These are phyloP conservation scores for Drosophila novamexicana DNA, from an alignment of 1,140 invertebrate species.

Conservation along the genomic window DNA sequence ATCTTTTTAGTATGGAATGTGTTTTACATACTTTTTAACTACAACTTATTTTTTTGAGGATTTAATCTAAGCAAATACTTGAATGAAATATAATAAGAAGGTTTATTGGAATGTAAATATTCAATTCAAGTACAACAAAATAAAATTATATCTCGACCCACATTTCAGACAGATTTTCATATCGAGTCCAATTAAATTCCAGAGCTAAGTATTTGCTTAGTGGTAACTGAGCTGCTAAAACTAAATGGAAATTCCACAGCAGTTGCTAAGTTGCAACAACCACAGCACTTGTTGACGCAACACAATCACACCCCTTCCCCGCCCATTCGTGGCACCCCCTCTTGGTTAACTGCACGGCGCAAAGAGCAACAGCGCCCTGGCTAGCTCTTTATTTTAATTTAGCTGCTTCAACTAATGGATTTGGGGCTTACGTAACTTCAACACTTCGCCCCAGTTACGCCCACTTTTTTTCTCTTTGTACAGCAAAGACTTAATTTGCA, in stretches of 20 bases:
- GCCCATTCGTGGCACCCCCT: background rate
- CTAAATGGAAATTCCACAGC: slow-evolving; percentile 16
- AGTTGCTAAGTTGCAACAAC: slow-evolving; percentile 24
- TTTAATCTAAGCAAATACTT: no score
- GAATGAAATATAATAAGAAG: no score
- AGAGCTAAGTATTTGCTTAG: slow-evolving; percentile 14
- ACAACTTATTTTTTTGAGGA: no score
- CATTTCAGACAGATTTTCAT: background rate
- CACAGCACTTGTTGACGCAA: slow-evolving; percentile 57
- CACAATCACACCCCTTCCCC: background rate
- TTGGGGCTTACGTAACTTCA: slow-evolving; percentile 77
- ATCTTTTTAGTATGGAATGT: background rate
- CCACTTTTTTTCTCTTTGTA: slow-evolving; percentile 22
- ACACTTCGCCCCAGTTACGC: slow-evolving; percentile 56
- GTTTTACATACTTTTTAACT: background rate
- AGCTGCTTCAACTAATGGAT: slow-evolving; percentile 78
- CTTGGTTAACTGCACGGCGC: slow-evolving; percentile 15
- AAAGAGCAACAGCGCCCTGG: slow-evolving; percentile 21
- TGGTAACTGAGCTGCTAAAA: slow-evolving; percentile 8
- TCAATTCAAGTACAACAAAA: no score
- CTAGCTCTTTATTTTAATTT: slow-evolving; percentile 75
- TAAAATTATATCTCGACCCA: no score
- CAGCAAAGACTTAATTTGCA: slow-evolving; percentile 69
- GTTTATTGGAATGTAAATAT: no score
- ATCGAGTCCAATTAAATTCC: background rate